Evolutionary conservation across 2,113 vertebrate species (phyloP).

Genomic region (Hippocampus abdominalis): DNA sequence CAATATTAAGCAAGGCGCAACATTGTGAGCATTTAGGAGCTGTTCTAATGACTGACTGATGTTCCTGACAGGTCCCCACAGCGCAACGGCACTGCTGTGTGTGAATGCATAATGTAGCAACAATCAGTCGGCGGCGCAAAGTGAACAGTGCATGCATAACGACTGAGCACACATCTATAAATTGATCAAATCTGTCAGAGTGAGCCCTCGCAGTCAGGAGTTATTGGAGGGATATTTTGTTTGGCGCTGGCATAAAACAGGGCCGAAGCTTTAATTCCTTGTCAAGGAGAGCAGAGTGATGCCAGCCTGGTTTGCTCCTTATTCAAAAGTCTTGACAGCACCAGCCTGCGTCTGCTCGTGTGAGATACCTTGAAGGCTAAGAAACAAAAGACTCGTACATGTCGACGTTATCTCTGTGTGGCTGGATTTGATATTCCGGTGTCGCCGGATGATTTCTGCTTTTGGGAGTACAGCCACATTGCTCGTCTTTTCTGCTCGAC

Average conservation of each 20-base stretch:
- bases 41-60: slow-evolving; percentile 3
- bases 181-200: neutral
- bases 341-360: neutral
- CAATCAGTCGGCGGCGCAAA: neutral
- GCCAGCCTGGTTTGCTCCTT: neutral
- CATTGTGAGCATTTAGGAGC: neutral
- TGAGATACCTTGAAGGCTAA: slow-evolving; percentile 1
- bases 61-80: neutral
- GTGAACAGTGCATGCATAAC: neutral
- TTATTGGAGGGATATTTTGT: neutral
- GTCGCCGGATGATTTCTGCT: slow-evolving; percentile 4
- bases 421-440: neutral
- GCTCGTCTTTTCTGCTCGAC: neutral
- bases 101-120: slow-evolving; percentile 1
- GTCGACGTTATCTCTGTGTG: neutral
- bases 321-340: slow-evolving; percentile 1
- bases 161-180: neutral
- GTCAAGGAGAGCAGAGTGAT: neutral
- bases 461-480: neutral
- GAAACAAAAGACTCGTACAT: neutral
- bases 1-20: neutral
- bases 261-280: neutral
- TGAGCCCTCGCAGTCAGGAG: neutral
- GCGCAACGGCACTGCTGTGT: neutral
- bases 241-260: slow-evolving; percentile 1